Base-by-base conservation (phyloP, 92 coral and sea anemone species). In the Micromussa lordhowensis region DNA sequence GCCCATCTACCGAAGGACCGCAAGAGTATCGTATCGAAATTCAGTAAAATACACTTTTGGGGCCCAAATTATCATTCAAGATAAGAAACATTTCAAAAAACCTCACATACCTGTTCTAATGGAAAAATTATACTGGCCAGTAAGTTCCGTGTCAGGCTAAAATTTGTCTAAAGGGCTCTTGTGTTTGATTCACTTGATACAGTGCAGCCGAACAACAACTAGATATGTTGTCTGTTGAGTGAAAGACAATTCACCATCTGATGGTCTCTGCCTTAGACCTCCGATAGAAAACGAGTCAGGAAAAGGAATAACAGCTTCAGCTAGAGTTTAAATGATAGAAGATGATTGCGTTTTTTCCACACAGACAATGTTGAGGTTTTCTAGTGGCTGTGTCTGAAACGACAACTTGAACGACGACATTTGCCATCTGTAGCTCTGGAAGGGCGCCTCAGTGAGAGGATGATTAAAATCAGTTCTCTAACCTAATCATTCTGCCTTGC, bases 331-430 rank as follows among this genome's bases (percentile, higher is more conserved):
- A 73, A 5, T 21, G 57, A 26, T 49, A 5, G 32, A 53, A 84
- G 35, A 34, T 35, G 58, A 19, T 85, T 75, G 81, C 88, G 88
- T 58, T 57, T 55, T 75, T n/a, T 74, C 44, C 75, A 57, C 38
- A 55, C 72, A 85, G 81, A 85, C 81, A 75, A 74, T 54, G 26
- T 35, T 75, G 73, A 85, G 58, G 22, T 85, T 26, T 75, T 83
- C 48, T 83, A 83, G 87, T 83, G 76, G 63, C 53, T 71, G 31
- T 51, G 51, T 72, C 51, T 53, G 81, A 81, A 61, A 81, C 85
- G 85, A 81, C 87, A 71, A 83, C 70, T 71, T 32, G 19, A 70
- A 77, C 14, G 44, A 36, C 63, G 89, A 86, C 89, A 86, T 66
- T 77, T 66, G 77, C 89, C 89, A 86, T 77, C 64, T 59, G 89